Base-by-base conservation (phyloP, 2,113 vertebrate genomes). In the Odocoileus hemionus region DNA sequence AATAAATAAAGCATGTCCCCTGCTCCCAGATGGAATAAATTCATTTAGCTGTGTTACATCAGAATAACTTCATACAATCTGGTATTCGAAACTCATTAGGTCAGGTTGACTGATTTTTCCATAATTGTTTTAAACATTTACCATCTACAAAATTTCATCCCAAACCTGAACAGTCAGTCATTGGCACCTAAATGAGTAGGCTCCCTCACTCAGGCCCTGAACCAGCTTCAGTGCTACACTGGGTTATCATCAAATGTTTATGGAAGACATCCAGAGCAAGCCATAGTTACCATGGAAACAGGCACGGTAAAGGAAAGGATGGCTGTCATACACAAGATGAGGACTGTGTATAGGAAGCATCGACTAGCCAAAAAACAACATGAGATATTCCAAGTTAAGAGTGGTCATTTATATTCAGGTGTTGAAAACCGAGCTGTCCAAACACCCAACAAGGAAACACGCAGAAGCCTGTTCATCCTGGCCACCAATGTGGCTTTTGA, bases 151-250 rank as follows among this genome's bases (percentile, higher is more conserved):
- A 74, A 95, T 96, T 97, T 98, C 91, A 96, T 60, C 92, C 3
- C 39, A 85, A 84, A 89, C 87, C 79, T 87, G 96, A 98, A 93
- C 47, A 97, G 83, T 82, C 57, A 97, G 83, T 79, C 89, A 74
- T 58, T 88, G 96, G 94, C 89, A 96, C 86, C 97, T 98, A 98
- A 39, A 98, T 78, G 97, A 98, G 95, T 92, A 92, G 95, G 96
- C 86, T 79, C 84, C 74, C 64, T 76, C 79, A 93, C 94, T 97
- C 96, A 94, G 98, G 98, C 97, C 97, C 54, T 28, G 80, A 82
- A 97, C 88, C 28, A 52, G 97, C 95, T 94, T 91, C 98, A 96
- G 55, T 55, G 97, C 89, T 96, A 86, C 8, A 61, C 94, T 7
- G 0, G 86, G 94, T 86, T 86, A 86, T 97, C 95, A 92, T 97